Evolutionary conservation across 37 sponge, comb jelly and placozoan genomes (phyloP).

Genomic region (Beroe forskalii): DNA sequence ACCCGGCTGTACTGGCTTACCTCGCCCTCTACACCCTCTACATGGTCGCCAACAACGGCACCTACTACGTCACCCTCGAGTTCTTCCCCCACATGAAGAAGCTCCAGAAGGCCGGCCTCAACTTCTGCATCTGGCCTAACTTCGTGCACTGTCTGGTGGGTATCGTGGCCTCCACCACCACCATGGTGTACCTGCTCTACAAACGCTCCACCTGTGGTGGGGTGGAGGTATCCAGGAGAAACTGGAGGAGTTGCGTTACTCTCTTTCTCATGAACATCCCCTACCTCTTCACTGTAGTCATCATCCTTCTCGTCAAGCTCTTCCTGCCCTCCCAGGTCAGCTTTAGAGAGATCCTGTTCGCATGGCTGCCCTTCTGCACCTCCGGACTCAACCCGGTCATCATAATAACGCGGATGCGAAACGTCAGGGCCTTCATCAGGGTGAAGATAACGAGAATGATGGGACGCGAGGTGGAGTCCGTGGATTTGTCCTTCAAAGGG

Average conservation of each 20-base stretch:
- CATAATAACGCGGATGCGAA: neutral
- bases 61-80: constrained; percentile 44
- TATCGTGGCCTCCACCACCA: constrained; percentile 10
- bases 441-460: neutral
- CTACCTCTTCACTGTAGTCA: neutral
- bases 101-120: neutral
- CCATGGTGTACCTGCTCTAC: neutral
- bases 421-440: neutral
- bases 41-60: constrained; percentile 36
- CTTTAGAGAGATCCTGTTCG: constrained; percentile 37
- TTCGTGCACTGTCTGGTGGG: constrained; percentile 53
- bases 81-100: neutral
- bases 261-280: constrained; percentile 17
- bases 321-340: constrained; percentile 15
- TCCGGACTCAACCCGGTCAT: constrained; percentile 35
- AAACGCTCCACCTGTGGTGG: neutral
- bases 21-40: neutral
- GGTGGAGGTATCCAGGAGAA: neutral
- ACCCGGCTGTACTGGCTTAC: neutral
- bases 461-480: neutral
- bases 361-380: constrained; percentile 38
- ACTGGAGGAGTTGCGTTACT: constrained; percentile 3
- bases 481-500: neutral
- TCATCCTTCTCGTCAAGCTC: neutral
- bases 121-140: constrained; percentile 40